A percentile compares a stretch with the other conserved stretches of the same genome.
Conservation (phyloP, 2,797 vertebrate species). For the Mallotus villosus region DNA sequence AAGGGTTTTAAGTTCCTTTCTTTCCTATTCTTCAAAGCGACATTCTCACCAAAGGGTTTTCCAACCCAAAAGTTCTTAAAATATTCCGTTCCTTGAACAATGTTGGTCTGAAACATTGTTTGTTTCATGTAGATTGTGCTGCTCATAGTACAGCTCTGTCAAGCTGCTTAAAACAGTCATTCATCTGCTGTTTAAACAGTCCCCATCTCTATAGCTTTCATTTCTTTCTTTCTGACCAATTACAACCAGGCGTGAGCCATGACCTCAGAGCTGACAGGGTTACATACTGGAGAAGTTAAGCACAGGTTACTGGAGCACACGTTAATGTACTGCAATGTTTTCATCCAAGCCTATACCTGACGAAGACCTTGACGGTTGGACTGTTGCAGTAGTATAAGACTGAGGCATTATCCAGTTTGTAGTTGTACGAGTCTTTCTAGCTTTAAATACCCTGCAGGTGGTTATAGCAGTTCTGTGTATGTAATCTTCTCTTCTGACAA, state of each 20-base stretch:
- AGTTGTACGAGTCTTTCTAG: no score
- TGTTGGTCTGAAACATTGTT: conserved; percentile 25
- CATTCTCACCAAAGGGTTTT: conserved; percentile 27
- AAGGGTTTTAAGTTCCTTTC: conserved; percentile 14
- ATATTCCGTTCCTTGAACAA: conserved; percentile 30
- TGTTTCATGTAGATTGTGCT: conserved; percentile 37
- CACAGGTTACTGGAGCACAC: no score
- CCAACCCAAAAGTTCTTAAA: conserved; percentile 36
- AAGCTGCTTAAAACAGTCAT: conserved; percentile 34
- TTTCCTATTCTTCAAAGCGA: conserved; percentile 35
- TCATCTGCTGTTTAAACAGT: conserved; percentile 38
- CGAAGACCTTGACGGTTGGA: no score
- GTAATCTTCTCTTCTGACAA: no score
- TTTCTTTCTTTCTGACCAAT: conserved; percentile 47
- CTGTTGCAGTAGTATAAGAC: no score
- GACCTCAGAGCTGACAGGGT: conserved; percentile 29
- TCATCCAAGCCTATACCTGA: no score
- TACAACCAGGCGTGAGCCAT: conserved; percentile 52
- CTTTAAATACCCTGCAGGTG: no score
- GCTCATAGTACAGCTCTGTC: background rate
- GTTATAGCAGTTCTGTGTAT: no score
- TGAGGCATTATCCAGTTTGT: no score
- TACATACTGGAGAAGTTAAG: no score
- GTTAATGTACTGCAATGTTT: no score
- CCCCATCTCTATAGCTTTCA: conserved; percentile 9